Base-by-base conservation (phyloP, 2,797 vertebrate genomes). In the Acrossocheilus wenchowensis region DNA sequence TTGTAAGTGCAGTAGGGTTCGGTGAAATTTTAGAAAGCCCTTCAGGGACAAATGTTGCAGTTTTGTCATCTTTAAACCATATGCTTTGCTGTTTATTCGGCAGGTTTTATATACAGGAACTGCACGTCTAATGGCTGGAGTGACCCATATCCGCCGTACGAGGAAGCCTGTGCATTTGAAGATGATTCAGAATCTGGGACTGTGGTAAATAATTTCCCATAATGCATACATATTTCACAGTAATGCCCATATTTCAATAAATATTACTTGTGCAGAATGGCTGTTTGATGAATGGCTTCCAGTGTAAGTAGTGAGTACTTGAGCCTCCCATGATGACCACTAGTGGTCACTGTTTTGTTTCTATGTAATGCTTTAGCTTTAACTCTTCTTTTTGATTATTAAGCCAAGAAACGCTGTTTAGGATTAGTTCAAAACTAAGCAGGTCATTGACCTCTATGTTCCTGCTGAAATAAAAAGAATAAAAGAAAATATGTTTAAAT, bases 61-160 rank as follows among this genome's bases (percentile, higher is more conserved):
- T n/a, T 2, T 4, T 23, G 10, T 39, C 1, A 50, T 57, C n/a
- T 0, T 72, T 41, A 80, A 75, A 45, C 50, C 41, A n/a, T 26
- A 43, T n/a, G 39, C 83, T 50, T n/a, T 48, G 10, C 23, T 73
- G 30, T 87, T 78, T 39, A 23, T 64, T 15, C 0, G n/a, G 9
- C 36, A 97, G 97, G 96, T 3, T 95, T 93, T 88, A 94, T 97
- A 34, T 96, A 93, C 91, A 96, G 97, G 92, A 97, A 96, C 92
- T 97, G 97, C 3, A 96, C 95, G 0, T 88, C 39, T 1, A 91
- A 92, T 0, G 94, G 95, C 73, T 97, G 97, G 97, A 96, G 95
- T 45, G 96, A 96, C 19, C 94, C 95, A 1, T 96, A 94, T 77
- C 97, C 96, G 6, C 85, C 95, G 0, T 97, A 97, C 23, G 90